Evolutionary conservation across 2,113 vertebrate species (phyloP).

Genomic region (Nothocercus nigrocapillus): DNA sequence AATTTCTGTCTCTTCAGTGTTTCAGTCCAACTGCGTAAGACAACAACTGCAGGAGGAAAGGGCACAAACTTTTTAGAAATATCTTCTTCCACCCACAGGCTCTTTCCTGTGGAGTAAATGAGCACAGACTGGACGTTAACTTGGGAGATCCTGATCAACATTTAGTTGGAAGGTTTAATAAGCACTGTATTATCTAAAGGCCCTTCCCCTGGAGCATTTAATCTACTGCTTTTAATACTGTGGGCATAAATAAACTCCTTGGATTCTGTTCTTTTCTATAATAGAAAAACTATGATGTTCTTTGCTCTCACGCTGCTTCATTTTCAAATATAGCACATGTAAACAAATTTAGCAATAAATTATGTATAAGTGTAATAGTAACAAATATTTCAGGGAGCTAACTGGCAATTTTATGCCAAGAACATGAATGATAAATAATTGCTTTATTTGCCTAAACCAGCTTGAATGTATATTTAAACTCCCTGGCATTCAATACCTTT

Average conservation of each 20-base stretch:
- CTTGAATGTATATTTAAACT: slow-evolving; percentile 25
- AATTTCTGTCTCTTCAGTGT: background rate
- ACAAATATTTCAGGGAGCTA: slow-evolving; percentile 62
- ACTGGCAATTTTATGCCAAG: slow-evolving; percentile 52
- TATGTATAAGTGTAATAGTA: slow-evolving; percentile 50
- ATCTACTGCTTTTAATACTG: slow-evolving; percentile 24
- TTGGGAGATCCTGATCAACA: slow-evolving; percentile 32
- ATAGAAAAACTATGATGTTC: slow-evolving; percentile 40
- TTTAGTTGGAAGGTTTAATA: slow-evolving; percentile 9
- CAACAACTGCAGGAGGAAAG: background rate
- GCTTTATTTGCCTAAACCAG: slow-evolving; percentile 29
- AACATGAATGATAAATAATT: slow-evolving; percentile 57
- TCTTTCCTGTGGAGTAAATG: slow-evolving; percentile 1
- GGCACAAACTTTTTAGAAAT: background rate
- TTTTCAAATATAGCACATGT: slow-evolving; percentile 51
- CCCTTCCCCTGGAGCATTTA: slow-evolving; percentile 14
- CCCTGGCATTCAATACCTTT: background rate
- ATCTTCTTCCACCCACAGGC: background rate
- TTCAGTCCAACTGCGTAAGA: background rate
- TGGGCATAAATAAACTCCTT: background rate
- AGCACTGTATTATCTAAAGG: background rate
- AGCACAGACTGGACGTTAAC: background rate
- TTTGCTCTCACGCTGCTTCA: slow-evolving; percentile 52
- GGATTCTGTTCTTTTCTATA: slow-evolving; percentile 36
- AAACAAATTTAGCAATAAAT: slow-evolving; percentile 68